These are phyloP conservation scores for Aspidoscelis tigris DNA, from an alignment of 2,113 vertebrate genomes.

Conservation along the genomic window DNA sequence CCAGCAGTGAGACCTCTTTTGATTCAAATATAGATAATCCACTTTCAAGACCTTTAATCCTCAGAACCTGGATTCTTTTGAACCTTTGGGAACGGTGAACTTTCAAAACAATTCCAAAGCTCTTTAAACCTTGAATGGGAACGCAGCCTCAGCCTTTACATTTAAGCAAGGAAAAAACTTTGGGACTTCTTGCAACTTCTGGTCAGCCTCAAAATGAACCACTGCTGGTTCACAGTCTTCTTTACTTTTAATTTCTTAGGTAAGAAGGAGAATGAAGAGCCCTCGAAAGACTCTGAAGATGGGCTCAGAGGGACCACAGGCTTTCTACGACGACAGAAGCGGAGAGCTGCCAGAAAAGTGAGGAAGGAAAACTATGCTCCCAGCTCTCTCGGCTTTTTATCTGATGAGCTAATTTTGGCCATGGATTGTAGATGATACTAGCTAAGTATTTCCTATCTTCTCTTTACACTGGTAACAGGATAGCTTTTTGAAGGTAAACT, in stretches of 20 bases:
- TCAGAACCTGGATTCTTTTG: no score
- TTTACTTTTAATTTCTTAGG: slow-evolving; percentile 39
- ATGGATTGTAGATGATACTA: background rate
- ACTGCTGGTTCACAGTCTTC: background rate
- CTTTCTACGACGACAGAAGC: slow-evolving; percentile 27
- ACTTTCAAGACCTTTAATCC: no score
- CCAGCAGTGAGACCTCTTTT: no score
- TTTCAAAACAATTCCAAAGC: no score
- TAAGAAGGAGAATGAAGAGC: slow-evolving; percentile 65
- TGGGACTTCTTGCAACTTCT: background rate
- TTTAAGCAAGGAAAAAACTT: background rate
- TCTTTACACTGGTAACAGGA: background rate
- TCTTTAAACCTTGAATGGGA: no score
- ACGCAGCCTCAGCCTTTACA: no score
- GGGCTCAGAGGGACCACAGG: slow-evolving; percentile 2
- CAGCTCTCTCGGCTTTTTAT: background rate
- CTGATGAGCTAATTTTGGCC: background rate
- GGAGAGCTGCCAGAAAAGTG: slow-evolving; percentile 56
- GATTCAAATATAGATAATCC: no score
- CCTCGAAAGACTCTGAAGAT: slow-evolving; percentile 32
- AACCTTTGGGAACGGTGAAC: no score
- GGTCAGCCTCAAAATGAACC: background rate
- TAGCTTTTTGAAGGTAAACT: background rate
- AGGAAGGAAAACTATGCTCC: background rate
- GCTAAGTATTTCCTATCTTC: background rate